These are phyloP conservation scores for Callipepla squamata DNA, from an alignment of 2,113 vertebrate species.

Conservation along the genomic window DNA sequence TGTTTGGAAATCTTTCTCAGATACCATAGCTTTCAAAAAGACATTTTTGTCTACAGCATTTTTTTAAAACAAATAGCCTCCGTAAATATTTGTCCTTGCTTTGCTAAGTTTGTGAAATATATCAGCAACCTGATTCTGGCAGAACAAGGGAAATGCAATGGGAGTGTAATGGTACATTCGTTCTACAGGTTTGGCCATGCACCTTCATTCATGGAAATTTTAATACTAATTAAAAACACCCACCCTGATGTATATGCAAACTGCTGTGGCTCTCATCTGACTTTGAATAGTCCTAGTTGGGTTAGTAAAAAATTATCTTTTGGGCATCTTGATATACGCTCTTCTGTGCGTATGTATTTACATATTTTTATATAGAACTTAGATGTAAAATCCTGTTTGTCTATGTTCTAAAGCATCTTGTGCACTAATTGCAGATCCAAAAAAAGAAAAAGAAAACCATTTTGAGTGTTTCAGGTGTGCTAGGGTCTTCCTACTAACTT, in stretches of 20 bases:
- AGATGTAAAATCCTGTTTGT: background rate
- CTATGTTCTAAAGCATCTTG: background rate
- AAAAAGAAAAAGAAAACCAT: background rate
- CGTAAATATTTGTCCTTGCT: background rate
- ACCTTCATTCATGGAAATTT: background rate
- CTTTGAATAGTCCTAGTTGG: background rate
- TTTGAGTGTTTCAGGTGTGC: background rate
- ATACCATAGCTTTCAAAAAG: background rate
- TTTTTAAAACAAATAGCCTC: background rate
- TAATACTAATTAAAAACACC: background rate
- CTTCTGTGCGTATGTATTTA: background rate
- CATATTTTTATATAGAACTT: background rate
- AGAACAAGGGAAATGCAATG: background rate
- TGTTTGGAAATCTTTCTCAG: background rate
- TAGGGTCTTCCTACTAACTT: background rate
- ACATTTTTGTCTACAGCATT: background rate
- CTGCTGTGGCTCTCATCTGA: background rate
- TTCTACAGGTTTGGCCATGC: background rate
- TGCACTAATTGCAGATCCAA: background rate
- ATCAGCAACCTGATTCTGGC: background rate
- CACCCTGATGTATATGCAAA: background rate
- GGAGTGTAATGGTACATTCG: background rate
- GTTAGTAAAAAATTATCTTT: background rate
- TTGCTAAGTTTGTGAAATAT: background rate
- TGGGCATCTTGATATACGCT: background rate